Evolutionary conservation across 2,888 invertebrate species (phyloP).

Genomic region (Acronicta aceris): DNA sequence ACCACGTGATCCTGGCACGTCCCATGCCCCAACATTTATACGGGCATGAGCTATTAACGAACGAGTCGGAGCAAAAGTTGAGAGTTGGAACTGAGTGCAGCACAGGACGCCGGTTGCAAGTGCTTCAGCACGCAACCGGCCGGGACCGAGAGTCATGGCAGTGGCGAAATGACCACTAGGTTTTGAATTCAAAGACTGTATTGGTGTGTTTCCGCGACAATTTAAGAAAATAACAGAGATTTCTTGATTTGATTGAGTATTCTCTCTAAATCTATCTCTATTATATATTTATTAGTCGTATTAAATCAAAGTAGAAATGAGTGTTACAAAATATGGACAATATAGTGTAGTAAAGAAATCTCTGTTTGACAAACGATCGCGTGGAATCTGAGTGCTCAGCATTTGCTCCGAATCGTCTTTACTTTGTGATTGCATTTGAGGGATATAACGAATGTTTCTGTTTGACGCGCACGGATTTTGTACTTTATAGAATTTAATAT

Average conservation of each 20-base stretch:
- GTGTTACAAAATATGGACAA: conserved; percentile 46
- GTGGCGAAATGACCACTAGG: conserved; percentile 54
- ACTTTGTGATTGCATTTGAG: conserved; percentile 20
- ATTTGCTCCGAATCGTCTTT: conserved; percentile 47
- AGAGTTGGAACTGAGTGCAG: conserved; percentile 13
- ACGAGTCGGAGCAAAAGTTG: conserved; percentile 56
- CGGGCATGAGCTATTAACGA: conserved; percentile 59
- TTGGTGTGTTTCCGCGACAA: conserved; percentile 1
- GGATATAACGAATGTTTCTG: conserved; percentile 31
- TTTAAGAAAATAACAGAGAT: conserved; percentile 20
- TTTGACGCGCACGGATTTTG: conserved; percentile 53
- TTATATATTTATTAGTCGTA: conserved; percentile 49
- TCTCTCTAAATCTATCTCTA: conserved; percentile 42
- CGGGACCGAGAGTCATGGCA: not conserved
- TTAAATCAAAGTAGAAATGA: conserved; percentile 44
- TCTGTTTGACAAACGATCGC: conserved; percentile 16
- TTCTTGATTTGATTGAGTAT: conserved; percentile 27
- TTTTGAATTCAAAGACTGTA: conserved; percentile 44
- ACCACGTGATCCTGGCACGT: conserved; percentile 73
- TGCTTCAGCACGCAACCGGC: conserved; percentile 16
- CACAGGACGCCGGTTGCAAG: conserved; percentile 14
- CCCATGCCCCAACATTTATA: conserved; percentile 51
- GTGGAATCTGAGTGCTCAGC: conserved; percentile 19
- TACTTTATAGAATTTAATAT: conserved; percentile 59
- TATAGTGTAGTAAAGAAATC: conserved; percentile 42